A percentile compares a stretch with the other conserved stretches of the same genome.
phyloP scores from a whole-genome alignment of 2,113 vertebrate genomes.

The Poeciliopsis occidentalis region DNA sequence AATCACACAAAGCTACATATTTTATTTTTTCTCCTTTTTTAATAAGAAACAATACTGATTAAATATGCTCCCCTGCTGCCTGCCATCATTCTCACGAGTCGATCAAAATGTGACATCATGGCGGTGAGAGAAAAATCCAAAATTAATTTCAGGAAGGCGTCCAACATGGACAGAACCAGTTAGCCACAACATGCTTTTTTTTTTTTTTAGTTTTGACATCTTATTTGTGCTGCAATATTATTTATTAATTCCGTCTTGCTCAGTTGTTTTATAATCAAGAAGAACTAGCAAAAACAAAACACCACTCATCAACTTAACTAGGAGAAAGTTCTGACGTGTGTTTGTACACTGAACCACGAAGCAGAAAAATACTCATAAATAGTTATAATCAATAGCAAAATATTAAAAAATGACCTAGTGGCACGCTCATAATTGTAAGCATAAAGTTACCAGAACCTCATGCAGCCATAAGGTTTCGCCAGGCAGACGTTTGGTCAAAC shows the following conservation, averaged over 20 bases:
- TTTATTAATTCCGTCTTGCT: background rate
- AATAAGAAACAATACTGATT: slow-evolving; percentile 17
- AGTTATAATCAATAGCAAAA: slow-evolving; percentile 4
- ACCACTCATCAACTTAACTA: background rate
- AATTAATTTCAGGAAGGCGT: background rate
- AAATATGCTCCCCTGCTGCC: slow-evolving; percentile 19
- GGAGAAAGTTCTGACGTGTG: background rate
- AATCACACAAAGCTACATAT: slow-evolving; percentile 23
- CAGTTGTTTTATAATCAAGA: background rate
- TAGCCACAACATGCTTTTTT: background rate
- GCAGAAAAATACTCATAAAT: slow-evolving; percentile 10
- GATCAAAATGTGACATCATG: background rate
- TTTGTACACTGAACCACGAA: background rate
- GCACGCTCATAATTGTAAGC: slow-evolving; percentile 20
- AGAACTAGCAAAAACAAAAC: background rate
- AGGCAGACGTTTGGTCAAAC: slow-evolving; percentile 19
- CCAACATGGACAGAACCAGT: background rate
- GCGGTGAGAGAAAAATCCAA: background rate
- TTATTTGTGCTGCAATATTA: background rate
- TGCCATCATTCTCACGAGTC: background rate
- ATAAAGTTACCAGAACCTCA: slow-evolving; percentile 40
- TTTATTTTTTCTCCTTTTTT: background rate
- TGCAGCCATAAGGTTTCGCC: background rate
- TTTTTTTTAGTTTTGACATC: background rate
- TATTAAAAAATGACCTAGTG: slow-evolving; percentile 1